Percentiles rank a stretch among this genome's conserved stretches.
Evolutionary conservation across 1,140 invertebrate species (phyloP).

Genomic region (Bombus superbus): DNA sequence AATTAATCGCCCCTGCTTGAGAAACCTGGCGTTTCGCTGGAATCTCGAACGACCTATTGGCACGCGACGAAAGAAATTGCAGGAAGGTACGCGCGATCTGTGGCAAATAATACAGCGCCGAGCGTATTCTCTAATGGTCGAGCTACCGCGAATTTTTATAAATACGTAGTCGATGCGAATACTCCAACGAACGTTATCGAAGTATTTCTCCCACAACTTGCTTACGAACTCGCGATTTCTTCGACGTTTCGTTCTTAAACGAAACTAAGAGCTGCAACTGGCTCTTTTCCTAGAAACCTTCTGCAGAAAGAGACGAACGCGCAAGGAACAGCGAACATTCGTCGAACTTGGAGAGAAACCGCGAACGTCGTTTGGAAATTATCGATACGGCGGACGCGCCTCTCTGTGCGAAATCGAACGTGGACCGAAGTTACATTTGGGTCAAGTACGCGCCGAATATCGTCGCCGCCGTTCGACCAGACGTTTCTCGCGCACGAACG

Average conservation of each 20-base stretch:
- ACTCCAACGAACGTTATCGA: too few relatives aligned
- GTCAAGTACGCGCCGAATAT: slow-evolving; percentile 1
- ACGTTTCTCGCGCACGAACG: too few relatives aligned
- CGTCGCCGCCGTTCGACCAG: too few relatives aligned
- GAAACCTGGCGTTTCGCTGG: neutral
- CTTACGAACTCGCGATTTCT: too few relatives aligned
- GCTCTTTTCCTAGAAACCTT: neutral
- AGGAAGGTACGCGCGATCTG: too few relatives aligned
- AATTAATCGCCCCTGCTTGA: neutral
- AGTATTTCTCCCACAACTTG: too few relatives aligned
- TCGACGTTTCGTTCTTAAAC: too few relatives aligned
- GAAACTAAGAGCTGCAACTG: too few relatives aligned
- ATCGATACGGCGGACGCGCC: neutral
- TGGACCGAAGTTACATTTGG: neutral
- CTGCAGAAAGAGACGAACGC: accelerated
- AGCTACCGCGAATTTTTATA: too few relatives aligned
- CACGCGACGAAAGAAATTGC: neutral
- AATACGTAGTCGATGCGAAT: too few relatives aligned
- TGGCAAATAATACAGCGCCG: too few relatives aligned
- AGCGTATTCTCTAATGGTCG: too few relatives aligned
- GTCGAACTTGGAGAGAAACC: neutral
- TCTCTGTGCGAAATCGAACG: neutral
- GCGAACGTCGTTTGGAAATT: neutral
- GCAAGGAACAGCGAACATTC: neutral
- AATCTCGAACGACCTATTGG: neutral